These are phyloP conservation scores for Apotomis turbidana DNA, from an alignment of 2,888 invertebrate genomes.

Conservation along the genomic window DNA sequence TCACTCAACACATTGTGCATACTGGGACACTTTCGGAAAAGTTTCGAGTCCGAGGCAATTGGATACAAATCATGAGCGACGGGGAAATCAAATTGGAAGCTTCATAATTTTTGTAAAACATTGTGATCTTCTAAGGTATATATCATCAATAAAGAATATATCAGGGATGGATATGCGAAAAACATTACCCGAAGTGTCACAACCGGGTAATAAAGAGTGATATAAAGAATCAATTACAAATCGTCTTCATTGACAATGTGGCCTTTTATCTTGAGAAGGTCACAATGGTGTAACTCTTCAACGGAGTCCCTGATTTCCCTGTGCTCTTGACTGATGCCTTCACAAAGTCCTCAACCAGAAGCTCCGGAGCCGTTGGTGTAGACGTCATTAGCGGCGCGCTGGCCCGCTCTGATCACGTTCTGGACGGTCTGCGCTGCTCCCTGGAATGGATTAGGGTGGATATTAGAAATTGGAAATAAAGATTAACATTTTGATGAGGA, in stretches of 20 bases:
- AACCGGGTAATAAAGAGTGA: too few relatives aligned
- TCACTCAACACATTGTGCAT: slow-evolving; percentile 80
- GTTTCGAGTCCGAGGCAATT: slow-evolving; percentile 64
- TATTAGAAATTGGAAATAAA: neutral
- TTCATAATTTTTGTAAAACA: neutral
- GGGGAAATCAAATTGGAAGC: neutral
- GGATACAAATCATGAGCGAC: neutral
- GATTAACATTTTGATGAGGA: too few relatives aligned
- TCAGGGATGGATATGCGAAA: too few relatives aligned
- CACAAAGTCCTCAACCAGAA: slow-evolving; percentile 56
- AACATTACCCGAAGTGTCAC: too few relatives aligned
- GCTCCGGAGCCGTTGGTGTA: slow-evolving; percentile 77
- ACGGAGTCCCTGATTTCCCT: slow-evolving; percentile 2
- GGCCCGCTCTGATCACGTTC: slow-evolving; percentile 85
- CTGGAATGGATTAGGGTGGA: slow-evolving; percentile 71
- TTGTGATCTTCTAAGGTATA: too few relatives aligned
- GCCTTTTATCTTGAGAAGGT: too few relatives aligned
- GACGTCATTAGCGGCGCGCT: slow-evolving; percentile 77
- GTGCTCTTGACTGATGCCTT: neutral
- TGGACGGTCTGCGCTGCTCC: slow-evolving; percentile 89
- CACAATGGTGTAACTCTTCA: neutral
- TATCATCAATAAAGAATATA: too few relatives aligned
- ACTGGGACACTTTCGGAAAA: slow-evolving; percentile 81
- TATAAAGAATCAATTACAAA: too few relatives aligned
- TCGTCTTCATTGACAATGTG: too few relatives aligned